Base-by-base conservation (phyloP, 2,797 vertebrate genomes). In the Intellagama lesueurii region DNA sequence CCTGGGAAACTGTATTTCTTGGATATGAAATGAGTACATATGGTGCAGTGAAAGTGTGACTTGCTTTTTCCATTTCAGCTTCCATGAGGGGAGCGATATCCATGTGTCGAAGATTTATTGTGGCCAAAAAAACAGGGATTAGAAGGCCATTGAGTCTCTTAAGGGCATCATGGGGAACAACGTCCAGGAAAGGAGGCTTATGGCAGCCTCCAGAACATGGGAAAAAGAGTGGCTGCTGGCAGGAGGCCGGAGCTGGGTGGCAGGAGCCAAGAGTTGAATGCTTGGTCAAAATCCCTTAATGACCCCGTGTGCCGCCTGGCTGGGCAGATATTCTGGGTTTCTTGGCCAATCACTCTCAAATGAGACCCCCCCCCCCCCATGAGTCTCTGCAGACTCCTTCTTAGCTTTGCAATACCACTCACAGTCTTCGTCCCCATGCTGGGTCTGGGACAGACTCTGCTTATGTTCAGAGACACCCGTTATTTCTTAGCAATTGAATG, bases 251-350 rank as follows among this genome's bases (percentile, higher is more conserved):
- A 7, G 7, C 28, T 7, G 47, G 32, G 24, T 56, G 14, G 26
- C 49, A 4, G 56, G 52, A 81, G 56, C 83, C 69, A 64, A 75
- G 56, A 89, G 40, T 5, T 75, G 52, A 80, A 85, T 30, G 7
- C 76, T 81, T 49, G 40, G 49, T 85, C 69, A 28, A 30, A 75
- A 81, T 81, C 69, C 77, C 12, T 81, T 40, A 28, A 17, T 85
- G 88, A 80, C 40, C 66, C 56, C 22, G 14, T 28, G 47, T 47
- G 17, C 40, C 75, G n/a, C 68, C 35, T 32, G 44, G 68, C 77
- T 56, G 47, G 44, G 77, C 44, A 72, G 68, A 60, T n/a, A 73
- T 81, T 81, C n/a, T 75, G 52, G 68, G 78, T 89, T 73, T 89
- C 30, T 85, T 30, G 6, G 77, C 77, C 83, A 75, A 8, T 81